phyloP scores from a whole-genome alignment of 2,797 vertebrate genomes.

The Cirrhinus molitorella region DNA sequence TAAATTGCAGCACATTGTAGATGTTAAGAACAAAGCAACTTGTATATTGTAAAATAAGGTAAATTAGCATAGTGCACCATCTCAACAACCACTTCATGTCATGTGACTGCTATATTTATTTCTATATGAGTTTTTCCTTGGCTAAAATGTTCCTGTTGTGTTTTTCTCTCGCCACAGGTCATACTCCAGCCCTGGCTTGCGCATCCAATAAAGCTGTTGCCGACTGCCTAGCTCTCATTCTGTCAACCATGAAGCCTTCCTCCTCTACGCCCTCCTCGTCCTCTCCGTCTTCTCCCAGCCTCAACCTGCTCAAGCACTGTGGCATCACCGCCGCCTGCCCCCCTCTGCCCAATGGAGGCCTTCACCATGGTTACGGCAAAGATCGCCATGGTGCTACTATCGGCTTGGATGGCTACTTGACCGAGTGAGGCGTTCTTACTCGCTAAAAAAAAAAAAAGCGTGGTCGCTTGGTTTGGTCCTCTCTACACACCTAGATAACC shows the following conservation, averaged over 20 bases:
- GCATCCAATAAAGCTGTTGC: constrained; percentile 98
- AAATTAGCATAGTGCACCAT: too few relatives aligned
- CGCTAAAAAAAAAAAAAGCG: constrained; percentile 13
- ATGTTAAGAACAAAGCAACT: neutral
- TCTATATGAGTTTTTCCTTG: neutral
- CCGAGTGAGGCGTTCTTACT: constrained; percentile 77
- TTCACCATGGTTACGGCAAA: constrained; percentile 85
- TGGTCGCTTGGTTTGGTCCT: constrained; percentile 53
- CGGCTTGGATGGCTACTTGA: constrained; percentile 95
- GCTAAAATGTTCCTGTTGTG: neutral
- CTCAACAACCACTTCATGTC: too few relatives aligned
- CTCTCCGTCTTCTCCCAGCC: constrained; percentile 76
- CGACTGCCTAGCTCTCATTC: constrained; percentile 96
- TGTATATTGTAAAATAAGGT: too few relatives aligned
- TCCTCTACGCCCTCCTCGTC: constrained; percentile 74
- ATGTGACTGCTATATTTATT: neutral
- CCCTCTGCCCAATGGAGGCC: constrained; percentile 86
- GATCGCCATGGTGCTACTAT: constrained; percentile 81
- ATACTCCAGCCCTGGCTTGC: constrained; percentile 95
- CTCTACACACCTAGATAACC: constrained; percentile 59
- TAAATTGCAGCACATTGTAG: too few relatives aligned
- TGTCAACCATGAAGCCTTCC: constrained; percentile 99
- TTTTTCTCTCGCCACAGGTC: constrained; percentile 78
- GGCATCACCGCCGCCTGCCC: constrained; percentile 88
- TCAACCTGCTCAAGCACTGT: constrained; percentile 96